Evolutionary conservation across 2,888 invertebrate genomes (phyloP), one percentile per base, ranked within the genome.

Genomic region (Heteropelma amictum): DNA sequence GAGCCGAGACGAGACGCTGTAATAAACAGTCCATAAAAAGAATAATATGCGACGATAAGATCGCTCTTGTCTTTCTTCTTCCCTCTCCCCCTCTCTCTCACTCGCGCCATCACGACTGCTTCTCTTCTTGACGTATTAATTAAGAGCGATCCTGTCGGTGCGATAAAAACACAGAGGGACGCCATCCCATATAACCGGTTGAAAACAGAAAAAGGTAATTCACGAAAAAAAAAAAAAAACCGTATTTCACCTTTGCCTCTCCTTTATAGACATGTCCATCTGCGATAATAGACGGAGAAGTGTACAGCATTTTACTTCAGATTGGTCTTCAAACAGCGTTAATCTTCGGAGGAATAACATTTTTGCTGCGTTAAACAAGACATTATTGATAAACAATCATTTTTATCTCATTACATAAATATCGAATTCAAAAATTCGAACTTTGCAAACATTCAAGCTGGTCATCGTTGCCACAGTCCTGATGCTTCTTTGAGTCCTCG

Each of bases 11-110:
- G 67, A 45, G 40, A 61, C 47, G 45, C 68, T 42, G 54, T 64
- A 69, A 74, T 74, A 69, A 74, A 74, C 69, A 69, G 74, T 74
- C 64, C 53, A 69, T 74, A 74, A 69, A 74, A 64, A 53, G 58
- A 69, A 70, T 74, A 74, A 70, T 69, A 63, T 17, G 47, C 38
- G 7, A 19, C 3, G 73, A 73, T 69, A 64, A 63, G 38, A 73
- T 73, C 72, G 49, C 40, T 47, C 19, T 26, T 8, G 33, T 30
- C 64, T 40, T 26, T 14, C 38, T 23, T 51, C 26, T 38, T 47
- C 47, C 33, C 47, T 23, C 33, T 33, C 38, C 30, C 40, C 5
- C 8, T 28, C 58, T 30, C 30, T 17, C 51, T 17, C 47, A 47
- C 28, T 19, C 17, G 12, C 51, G 40, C 40, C 40, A 14, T 64